phyloP scores from a whole-genome alignment of 92 coral and sea anemone species.

The Blastomussa wellsi region DNA sequence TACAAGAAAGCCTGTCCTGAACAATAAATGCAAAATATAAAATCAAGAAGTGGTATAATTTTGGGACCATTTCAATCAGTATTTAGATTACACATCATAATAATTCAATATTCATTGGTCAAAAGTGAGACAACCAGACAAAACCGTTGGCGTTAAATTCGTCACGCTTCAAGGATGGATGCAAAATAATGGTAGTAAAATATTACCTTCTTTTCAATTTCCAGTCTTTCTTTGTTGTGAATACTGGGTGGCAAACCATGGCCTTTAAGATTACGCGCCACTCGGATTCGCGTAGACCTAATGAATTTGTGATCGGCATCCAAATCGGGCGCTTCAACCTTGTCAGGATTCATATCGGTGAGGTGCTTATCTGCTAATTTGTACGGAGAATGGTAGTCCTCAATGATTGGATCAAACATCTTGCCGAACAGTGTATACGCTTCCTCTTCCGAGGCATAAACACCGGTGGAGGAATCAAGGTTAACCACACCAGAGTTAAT shows the following conservation, averaged over 20 bases:
- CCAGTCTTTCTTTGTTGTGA: constrained; percentile 72
- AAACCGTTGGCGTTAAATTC: too few relatives aligned
- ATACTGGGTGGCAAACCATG: constrained; percentile 80
- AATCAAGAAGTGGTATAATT: too few relatives aligned
- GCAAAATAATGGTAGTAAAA: too few relatives aligned
- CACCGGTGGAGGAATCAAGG: constrained; percentile 60
- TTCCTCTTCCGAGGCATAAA: constrained; percentile 76
- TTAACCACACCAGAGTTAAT: constrained; percentile 63
- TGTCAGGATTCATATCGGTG: constrained; percentile 85
- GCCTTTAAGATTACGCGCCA: constrained; percentile 86
- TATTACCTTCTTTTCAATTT: constrained; percentile 78
- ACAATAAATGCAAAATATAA: too few relatives aligned
- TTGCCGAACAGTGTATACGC: constrained; percentile 64
- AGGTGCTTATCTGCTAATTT: constrained; percentile 74
- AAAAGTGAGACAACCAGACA: too few relatives aligned
- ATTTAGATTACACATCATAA: too few relatives aligned
- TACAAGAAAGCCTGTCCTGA: too few relatives aligned
- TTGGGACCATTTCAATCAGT: too few relatives aligned
- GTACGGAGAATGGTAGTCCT: constrained; percentile 85
- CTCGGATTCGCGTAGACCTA: constrained; percentile 89
- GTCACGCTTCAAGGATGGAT: too few relatives aligned
- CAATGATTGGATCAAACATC: constrained; percentile 65
- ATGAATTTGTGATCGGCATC: constrained; percentile 71
- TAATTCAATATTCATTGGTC: too few relatives aligned
- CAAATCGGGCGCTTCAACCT: constrained; percentile 78